Evolutionary conservation across 2,113 vertebrate species (phyloP), one percentile per base, ranked within the genome.

Genomic region (Lagopus leucura): DNA sequence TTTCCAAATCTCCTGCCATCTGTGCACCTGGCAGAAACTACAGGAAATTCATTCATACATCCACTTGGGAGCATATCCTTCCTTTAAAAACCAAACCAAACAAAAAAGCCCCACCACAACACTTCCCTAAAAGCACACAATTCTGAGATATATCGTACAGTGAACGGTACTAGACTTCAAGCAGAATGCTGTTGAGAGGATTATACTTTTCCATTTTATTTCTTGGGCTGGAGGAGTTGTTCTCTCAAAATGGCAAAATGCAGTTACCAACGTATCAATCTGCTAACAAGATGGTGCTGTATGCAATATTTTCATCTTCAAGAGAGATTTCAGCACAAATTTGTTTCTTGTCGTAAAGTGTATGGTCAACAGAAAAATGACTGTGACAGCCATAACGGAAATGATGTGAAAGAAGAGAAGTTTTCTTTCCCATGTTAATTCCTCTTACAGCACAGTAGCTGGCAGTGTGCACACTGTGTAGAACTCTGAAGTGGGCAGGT

Each of bases 1-100:
- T 93, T 88, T 66, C 54, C 61, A 86, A 60, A 61, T 89, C 76
- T 90, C 54, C 15, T 45, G 54, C 92, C 90, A 90, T 96, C 94
- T 96, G 91, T 94, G 91, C 77, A 73, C 76, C 83, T 93, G 90
- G 88, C 89, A 95, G 83, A 70, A 40, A 50, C 76, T 69, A 76
- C 32, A 45, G 55, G 54, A 82, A 94, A 76, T 36, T 90, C 27
- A 79, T 87, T 92, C 87, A 42, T 85, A 55, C 19, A 27, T 63
- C 72, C 70, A 40, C 71, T 79, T 79, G 86, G 58, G 84, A 93
- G 21, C 22, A 21, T 45, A 61, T 61, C 45, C 48, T 95, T 89
- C 71, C 73, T 72, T 80, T 18, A 57, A 69, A 48, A 90, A 63
- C 80, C 24, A 13, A 24, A 5, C 1, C 6, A 58, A 52, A 28